A percentile compares a stretch with the other conserved stretches of the same genome.
Conservation (phyloP, 2,113 vertebrate species). For the Oxygymnocypris stewartii region DNA sequence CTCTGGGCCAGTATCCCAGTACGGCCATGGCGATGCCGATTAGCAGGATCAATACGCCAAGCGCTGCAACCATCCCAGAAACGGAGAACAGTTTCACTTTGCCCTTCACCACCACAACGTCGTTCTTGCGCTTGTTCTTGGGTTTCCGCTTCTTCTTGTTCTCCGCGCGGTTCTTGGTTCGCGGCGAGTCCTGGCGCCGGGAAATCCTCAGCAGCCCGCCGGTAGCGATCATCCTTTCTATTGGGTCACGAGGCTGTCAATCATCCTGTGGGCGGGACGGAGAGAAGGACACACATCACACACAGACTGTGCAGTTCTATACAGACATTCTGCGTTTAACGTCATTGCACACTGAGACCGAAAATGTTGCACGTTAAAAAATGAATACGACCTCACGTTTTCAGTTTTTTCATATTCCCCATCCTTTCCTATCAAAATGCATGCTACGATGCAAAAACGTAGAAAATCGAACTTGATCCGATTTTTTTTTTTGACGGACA, state of each 20-base stretch:
- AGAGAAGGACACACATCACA: neutral
- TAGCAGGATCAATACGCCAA: constrained; percentile 87
- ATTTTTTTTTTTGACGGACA: too few species aligned
- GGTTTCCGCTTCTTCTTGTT: constrained; percentile 89
- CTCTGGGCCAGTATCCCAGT: constrained; percentile 94
- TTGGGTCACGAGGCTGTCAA: constrained; percentile 66
- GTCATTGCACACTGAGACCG: too few species aligned
- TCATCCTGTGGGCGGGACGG: constrained; percentile 67
- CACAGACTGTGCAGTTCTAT: too few species aligned
- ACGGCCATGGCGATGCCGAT: constrained; percentile 92
- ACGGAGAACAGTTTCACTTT: constrained; percentile 92
- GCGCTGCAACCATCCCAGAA: constrained; percentile 88
- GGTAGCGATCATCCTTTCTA: constrained; percentile 92
- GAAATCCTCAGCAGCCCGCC: constrained; percentile 97
- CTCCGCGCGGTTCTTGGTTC: constrained; percentile 82
- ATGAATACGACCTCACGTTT: too few species aligned
- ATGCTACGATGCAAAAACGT: too few species aligned
- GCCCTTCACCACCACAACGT: constrained; percentile 96
- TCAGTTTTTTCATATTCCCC: too few species aligned
- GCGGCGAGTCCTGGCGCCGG: constrained; percentile 91
- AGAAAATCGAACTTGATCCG: too few species aligned
- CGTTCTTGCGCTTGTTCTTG: constrained; percentile 92
- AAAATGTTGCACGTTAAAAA: too few species aligned
- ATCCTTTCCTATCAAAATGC: too few species aligned
- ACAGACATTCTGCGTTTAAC: too few species aligned